A percentile compares a stretch with the other conserved stretches of the same genome.
Conservation (phyloP, 2,797 vertebrate genomes). For the Phrynocephalus guinanensis region DNA sequence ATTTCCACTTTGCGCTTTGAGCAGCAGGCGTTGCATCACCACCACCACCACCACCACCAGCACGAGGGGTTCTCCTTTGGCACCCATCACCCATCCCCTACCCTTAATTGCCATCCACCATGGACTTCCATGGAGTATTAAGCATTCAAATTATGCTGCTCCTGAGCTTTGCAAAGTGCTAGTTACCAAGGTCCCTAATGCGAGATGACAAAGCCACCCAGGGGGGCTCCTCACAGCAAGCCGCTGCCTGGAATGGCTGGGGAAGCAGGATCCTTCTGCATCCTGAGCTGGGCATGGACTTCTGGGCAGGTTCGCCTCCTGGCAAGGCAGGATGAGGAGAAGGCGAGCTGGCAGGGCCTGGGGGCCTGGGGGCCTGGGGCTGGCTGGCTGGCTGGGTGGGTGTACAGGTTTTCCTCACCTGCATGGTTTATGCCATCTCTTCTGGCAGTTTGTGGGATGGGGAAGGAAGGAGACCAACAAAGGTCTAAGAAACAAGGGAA, state of each 20-base stretch:
- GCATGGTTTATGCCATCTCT: neutral
- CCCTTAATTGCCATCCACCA: constrained; percentile 68
- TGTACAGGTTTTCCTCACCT: accelerated
- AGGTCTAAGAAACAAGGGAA: constrained; percentile 34
- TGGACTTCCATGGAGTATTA: constrained; percentile 67
- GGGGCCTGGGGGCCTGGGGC: too few relatives aligned
- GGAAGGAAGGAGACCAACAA: constrained; percentile 58
- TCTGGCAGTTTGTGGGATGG: constrained; percentile 58
- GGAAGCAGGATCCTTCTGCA: neutral
- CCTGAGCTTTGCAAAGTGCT: constrained; percentile 63
- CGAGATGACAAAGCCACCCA: constrained; percentile 60
- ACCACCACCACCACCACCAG: constrained; percentile 43
- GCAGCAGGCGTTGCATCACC: constrained; percentile 46
- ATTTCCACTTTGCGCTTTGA: constrained; percentile 50
- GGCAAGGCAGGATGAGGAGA: neutral
- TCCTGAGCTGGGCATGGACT: accelerated
- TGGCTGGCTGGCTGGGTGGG: too few relatives aligned
- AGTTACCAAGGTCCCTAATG: constrained; percentile 68
- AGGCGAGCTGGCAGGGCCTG: too few relatives aligned
- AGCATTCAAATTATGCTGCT: constrained; percentile 73
- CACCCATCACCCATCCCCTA: constrained; percentile 55
- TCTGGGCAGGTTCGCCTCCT: too few relatives aligned
- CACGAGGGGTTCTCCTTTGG: constrained; percentile 20
- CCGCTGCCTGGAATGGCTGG: constrained; percentile 50
- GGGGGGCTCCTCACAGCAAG: constrained; percentile 50